Evolutionary conservation across 2,888 invertebrate genomes (phyloP), one percentile per base, ranked within the genome.

Genomic region (Chrysolina haemoptera): DNA sequence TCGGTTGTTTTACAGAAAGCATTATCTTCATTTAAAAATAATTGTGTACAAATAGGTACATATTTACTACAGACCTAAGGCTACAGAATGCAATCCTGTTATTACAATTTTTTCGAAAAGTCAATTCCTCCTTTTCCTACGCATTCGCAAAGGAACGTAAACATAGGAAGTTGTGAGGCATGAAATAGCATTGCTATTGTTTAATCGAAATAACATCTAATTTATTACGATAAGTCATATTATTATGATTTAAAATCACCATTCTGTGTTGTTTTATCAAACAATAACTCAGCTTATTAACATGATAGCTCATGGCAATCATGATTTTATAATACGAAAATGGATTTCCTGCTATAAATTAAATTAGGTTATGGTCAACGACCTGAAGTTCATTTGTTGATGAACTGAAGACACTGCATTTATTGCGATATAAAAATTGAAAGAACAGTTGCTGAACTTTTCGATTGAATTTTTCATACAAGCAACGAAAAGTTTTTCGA

Each of bases 251-350:
- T 50, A 27, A 50, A 66, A 66, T 35, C 50, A 66, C 48, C 35
- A 35, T 66, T 50, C 66, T 35, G 27, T 16, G 48, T 50, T 50
- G 27, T 66, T 70, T 71, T 74, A 74, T 74, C 68, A 74, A 71
- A 74, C 74, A 74, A 74, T 74, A 74, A 74, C 70, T 64, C 43
- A 63, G 74, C 68, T 70, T 68, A 71, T 74, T 71, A 63, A 71
- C 68, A 68, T 64, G 67, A 74, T 74, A 68, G 67, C 74, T 74
- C 41, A 22, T 74, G 74, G 74, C 74, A 68, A 68, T 62, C 70
- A 59, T 74, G 68, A 71, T 64, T 71, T 68, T 53, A 55, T 35
- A 59, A 27, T 59, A 59, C 59, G 59, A 59, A 59, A 59, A 59
- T 59, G 6, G 35, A 14, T 59, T 59, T 59, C 59, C 59, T 59